phyloP scores from a whole-genome alignment of 2,888 invertebrate genomes.

The Sminthurinus aureus region DNA sequence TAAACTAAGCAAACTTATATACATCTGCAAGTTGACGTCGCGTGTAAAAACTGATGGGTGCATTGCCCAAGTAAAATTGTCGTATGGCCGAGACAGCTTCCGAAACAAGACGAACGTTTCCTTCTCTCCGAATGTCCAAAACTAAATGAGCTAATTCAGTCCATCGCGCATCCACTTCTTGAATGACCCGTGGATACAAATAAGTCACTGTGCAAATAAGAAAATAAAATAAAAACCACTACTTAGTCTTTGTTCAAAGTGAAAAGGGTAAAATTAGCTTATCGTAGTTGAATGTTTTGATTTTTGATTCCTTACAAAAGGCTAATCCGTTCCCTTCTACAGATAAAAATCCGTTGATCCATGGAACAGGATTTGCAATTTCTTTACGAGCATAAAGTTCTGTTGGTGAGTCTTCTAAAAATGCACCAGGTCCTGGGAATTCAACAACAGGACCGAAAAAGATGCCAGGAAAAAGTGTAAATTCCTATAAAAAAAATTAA shows the following conservation, averaged over 20 bases:
- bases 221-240: no score
- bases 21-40: constrained; percentile 45
- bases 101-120: constrained; percentile 33
- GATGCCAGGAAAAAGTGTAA: constrained; percentile 17
- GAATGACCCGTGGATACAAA: constrained; percentile 49
- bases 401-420: constrained; percentile 23
- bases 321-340: constrained; percentile 25
- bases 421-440: constrained; percentile 20
- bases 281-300: no score
- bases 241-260: no score
- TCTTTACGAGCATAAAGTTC: constrained; percentile 10
- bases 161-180: constrained; percentile 46
- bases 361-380: constrained; percentile 21
- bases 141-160: constrained; percentile 48
- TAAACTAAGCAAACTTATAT: constrained; percentile 9
- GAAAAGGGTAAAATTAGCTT: no score
- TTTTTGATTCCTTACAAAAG: constrained; percentile 2
- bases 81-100: constrained; percentile 41
- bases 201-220: constrained; percentile 41
- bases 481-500: constrained; percentile 22
- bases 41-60: constrained; percentile 45
- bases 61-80: constrained; percentile 47
- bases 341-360: constrained; percentile 14
- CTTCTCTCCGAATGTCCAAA: constrained; percentile 46
- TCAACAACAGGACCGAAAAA: constrained; percentile 23